Base-by-base conservation (phyloP, 2,797 vertebrate species). In the Dicrostonyx torquatus region DNA sequence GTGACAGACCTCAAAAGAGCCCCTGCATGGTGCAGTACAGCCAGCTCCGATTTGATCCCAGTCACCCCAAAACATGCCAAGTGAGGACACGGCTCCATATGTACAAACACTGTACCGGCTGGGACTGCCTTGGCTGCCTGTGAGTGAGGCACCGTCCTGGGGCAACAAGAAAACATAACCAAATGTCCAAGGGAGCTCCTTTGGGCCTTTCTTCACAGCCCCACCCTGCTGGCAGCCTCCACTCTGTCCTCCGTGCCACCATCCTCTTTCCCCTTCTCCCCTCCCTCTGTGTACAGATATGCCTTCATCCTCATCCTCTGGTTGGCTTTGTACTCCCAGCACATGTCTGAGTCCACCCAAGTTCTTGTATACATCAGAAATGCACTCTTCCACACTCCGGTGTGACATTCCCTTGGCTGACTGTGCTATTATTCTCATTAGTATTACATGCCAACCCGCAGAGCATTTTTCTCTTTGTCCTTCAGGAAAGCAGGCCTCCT, bases 21-120 rank as follows among this genome's bases (percentile, higher is more conserved):
- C 58, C 86, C 20, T 17, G 37, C 31, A 22, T 2, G 0, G 64
- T 43, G 4, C 5, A 0, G 17, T 20, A 15, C 8, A 45, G 40
- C 22, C 15, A 15, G 45, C 24, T 76, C 37, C 13, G 0, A 70
- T 18, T 4, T 40, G 31, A 48, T 60, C 86, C 34, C 82, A n/a
- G n/a, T n/a, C 45, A 55, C 58, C 58, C 4, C 7, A 7, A 34
- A 58, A 60, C 50, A 78, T 1, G 34, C 40, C 53, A 58, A 70
- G 18, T 4, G 6, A 62, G 45, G 31, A 22, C 66, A 53, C 0
- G 0, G 37, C n/a, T 79, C 45, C 1, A 7, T 10, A 37, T 0
- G 0, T 20, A 5, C 0, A 37, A 14, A 17, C 17, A 12, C 22
- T 24, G 12, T 43, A 37, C 53, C n/a, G 10, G 17, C 12, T 1